A percentile compares a stretch with the other conserved stretches of the same genome.
Evolutionary conservation across 2,888 invertebrate species (phyloP).

Genomic region (Leucoptera coffeella): DNA sequence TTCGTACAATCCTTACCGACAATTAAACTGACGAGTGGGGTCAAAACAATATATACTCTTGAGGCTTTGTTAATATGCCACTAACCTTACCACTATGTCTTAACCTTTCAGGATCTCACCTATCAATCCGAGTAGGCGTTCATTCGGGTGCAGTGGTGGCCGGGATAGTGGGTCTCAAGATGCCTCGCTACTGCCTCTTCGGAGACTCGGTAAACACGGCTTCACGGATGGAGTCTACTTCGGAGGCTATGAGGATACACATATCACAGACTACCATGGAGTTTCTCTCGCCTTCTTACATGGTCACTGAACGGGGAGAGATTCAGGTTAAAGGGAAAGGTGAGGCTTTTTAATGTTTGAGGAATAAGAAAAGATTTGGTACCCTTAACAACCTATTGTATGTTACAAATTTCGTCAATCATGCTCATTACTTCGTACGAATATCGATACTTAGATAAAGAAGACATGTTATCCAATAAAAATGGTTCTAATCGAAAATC

Average conservation of each 20-base stretch:
- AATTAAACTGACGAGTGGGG: too few species aligned
- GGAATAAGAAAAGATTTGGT: constrained; percentile 3
- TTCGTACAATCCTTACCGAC: too few species aligned
- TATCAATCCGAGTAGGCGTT: constrained; percentile 79
- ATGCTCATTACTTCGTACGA: too few species aligned
- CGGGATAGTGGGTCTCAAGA: constrained; percentile 89
- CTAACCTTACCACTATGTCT: too few species aligned
- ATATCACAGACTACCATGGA: constrained; percentile 85
- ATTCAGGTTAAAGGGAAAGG: constrained; percentile 90
- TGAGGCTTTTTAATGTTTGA: too few species aligned
- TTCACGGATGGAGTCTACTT: constrained; percentile 88
- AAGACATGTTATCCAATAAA: too few species aligned
- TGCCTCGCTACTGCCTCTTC: constrained; percentile 84
- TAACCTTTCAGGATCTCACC: constrained; percentile 59
- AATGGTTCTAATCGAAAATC: too few species aligned
- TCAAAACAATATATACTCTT: too few species aligned
- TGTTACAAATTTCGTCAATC: too few species aligned
- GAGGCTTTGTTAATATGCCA: too few species aligned
- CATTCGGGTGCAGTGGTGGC: constrained; percentile 91
- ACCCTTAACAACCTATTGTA: too few species aligned
- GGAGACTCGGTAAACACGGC: constrained; percentile 91
- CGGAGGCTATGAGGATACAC: constrained; percentile 90
- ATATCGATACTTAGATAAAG: too few species aligned
- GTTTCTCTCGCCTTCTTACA: constrained; percentile 66
- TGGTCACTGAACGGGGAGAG: constrained; percentile 72